Evolutionary conservation across 2,888 invertebrate genomes (phyloP).

Genomic region (Byasa hedistus): DNA sequence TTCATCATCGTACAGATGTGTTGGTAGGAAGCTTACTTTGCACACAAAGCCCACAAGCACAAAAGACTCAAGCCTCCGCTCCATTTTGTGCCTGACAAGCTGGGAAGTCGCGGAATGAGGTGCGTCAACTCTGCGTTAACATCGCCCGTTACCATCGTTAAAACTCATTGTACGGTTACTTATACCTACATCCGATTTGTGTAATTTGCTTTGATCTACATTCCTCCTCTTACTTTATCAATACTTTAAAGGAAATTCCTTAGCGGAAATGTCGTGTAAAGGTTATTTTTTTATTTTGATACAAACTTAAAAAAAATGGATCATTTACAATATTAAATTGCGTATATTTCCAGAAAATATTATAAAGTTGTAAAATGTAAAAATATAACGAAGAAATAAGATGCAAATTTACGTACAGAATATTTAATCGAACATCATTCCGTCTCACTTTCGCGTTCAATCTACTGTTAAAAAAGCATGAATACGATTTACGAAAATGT

Average conservation of each 20-base stretch:
- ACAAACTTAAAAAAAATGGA: no score
- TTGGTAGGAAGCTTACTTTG: conserved; percentile 77
- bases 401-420: no score
- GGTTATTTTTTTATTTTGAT: neutral
- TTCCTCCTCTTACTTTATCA: neutral
- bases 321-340: no score
- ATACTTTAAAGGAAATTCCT: neutral
- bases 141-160: conserved; percentile 51
- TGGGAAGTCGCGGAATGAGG: conserved; percentile 67
- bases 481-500: no score
- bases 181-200: conserved; percentile 11
- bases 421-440: no score
- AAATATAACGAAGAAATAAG: no score
- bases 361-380: no score
- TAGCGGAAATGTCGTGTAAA: neutral
- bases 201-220: conserved; percentile 26
- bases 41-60: conserved; percentile 77
- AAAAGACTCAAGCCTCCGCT: conserved; percentile 73
- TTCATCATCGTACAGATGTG: conserved; percentile 77
- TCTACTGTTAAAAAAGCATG: no score
- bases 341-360: no score
- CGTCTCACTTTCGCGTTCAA: no score
- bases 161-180: conserved; percentile 20
- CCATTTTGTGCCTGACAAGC: conserved; percentile 75
- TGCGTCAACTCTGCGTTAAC: conserved; percentile 63